Conservation (phyloP, 2,113 vertebrate species). For the Hiodon alosoides region DNA sequence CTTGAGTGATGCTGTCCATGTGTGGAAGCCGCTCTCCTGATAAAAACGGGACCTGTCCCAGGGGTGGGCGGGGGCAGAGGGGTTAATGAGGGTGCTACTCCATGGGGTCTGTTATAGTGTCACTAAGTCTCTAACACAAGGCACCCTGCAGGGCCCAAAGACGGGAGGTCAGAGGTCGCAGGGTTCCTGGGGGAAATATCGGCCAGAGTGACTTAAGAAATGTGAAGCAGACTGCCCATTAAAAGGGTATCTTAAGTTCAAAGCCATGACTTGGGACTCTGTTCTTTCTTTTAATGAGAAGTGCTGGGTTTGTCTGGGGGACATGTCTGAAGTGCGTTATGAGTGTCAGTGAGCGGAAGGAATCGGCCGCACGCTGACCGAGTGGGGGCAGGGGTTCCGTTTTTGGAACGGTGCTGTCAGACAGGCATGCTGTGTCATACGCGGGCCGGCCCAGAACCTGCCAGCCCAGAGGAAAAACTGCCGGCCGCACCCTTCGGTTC, state of each 20-base stretch:
- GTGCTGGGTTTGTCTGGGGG: no score
- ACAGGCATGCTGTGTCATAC: no score
- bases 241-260: not conserved
- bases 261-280: not conserved
- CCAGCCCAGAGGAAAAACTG: no score
- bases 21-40: not conserved
- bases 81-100: not conserved
- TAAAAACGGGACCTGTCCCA: not conserved
- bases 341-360: no score
- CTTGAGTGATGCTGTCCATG: not conserved
- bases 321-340: no score
- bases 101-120: not conserved
- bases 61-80: not conserved
- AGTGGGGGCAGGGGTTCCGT: no score
- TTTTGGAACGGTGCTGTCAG: no score
- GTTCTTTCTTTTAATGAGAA: no score
- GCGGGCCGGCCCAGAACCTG: no score
- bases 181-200: not conserved
- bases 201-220: not conserved
- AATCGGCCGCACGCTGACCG: no score
- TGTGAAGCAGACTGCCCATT: not conserved
- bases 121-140: not conserved
- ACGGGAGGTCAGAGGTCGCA: not conserved
- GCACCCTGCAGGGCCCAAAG: not conserved
- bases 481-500: no score